Percentiles rank a stretch among this genome's conserved stretches.
phyloP scores from a whole-genome alignment of 1,140 invertebrate genomes.

The Polypedilum vanderplanki region DNA sequence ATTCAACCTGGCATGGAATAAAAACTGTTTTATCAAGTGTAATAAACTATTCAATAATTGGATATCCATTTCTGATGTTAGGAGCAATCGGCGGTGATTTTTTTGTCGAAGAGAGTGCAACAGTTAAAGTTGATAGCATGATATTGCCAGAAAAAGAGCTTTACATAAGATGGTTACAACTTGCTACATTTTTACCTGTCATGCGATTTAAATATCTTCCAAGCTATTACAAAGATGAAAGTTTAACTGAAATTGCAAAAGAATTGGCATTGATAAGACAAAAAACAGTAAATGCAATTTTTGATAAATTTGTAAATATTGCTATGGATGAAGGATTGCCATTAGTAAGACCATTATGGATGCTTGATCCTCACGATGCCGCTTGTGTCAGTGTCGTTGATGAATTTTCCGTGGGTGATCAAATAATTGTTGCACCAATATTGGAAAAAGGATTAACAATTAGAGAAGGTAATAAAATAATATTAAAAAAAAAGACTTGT shows the following conservation, averaged over 20 bases:
- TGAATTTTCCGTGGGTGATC: conserved; percentile 85
- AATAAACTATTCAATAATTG: conserved; percentile 74
- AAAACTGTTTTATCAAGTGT: conserved; percentile 76
- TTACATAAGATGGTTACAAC: conserved; percentile 89
- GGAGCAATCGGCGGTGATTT: conserved; percentile 84
- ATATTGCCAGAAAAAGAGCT: conserved; percentile 72
- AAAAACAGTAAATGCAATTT: conserved; percentile 64
- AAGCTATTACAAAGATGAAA: conserved; percentile 71
- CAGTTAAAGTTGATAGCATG: conserved; percentile 23
- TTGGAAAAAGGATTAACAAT: conserved; percentile 58
- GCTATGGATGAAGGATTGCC: conserved; percentile 73
- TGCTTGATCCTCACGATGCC: conserved; percentile 75
- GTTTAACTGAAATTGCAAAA: conserved; percentile 66
- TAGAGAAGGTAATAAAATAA: conserved; percentile 48
- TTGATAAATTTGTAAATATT: conserved; percentile 66
- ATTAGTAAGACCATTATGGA: conserved; percentile 84
- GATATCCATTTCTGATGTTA: conserved; percentile 87
- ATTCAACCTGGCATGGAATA: conserved; percentile 84
- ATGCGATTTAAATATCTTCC: conserved; percentile 86
- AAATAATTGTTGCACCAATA: conserved; percentile 86
- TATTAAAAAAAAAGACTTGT: neutral
- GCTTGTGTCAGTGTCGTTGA: conserved; percentile 72
- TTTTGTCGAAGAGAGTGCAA: conserved; percentile 34
- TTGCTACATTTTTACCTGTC: conserved; percentile 85
- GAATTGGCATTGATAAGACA: conserved; percentile 66